Percentiles rank a stretch among this genome's conserved stretches.
These are phyloP conservation scores for Archivesica marissinica DNA, from an alignment of 1,140 invertebrate genomes.

Conservation along the genomic window DNA sequence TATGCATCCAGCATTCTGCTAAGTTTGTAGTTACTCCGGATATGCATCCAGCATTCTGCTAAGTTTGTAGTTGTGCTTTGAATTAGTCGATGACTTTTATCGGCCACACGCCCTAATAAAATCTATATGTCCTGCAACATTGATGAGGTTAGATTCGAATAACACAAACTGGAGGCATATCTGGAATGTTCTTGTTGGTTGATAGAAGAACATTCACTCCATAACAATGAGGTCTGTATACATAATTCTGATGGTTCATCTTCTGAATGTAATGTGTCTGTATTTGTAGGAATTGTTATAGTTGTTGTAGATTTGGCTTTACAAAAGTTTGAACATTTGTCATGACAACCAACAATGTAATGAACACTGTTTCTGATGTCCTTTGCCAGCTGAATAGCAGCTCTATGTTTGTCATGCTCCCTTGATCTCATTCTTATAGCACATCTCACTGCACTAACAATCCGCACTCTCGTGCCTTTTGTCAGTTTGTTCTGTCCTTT, in stretches of 20 bases:
- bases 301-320: neutral
- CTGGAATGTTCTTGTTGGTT: neutral
- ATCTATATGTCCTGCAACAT: neutral
- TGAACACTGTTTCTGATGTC: constrained; percentile 21
- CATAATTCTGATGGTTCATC: neutral
- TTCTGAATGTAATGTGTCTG: neutral
- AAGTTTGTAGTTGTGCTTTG: too few species aligned
- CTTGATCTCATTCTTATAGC: constrained; percentile 51
- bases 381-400: constrained; percentile 7
- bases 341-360: neutral
- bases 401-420: neutral
- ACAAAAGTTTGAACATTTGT: neutral
- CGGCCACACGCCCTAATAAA: neutral
- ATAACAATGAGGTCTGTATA: neutral
- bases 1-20: constrained; percentile 81
- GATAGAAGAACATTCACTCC: neutral
- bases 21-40: constrained; percentile 81
- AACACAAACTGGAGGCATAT: neutral
- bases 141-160: neutral
- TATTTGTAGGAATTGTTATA: neutral
- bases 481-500: constrained; percentile 34
- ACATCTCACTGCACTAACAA: constrained; percentile 49
- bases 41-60: constrained; percentile 75
- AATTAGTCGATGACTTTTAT: too few species aligned
- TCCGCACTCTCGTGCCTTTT: neutral